phyloP scores from a whole-genome alignment of 1,140 invertebrate genomes.

The Chironomus tepperi region DNA sequence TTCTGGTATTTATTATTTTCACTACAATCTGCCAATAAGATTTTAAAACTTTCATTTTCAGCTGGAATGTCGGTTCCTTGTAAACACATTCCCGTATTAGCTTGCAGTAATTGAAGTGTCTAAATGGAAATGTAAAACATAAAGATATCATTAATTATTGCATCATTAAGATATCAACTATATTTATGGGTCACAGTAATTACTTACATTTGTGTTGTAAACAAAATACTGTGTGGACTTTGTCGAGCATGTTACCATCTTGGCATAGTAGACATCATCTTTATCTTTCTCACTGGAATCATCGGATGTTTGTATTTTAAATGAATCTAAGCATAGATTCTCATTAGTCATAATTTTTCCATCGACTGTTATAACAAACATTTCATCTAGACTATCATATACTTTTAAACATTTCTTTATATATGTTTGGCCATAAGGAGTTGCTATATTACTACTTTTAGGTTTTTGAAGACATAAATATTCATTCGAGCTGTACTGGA shows the following conservation, averaged over 20 bases:
- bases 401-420: constrained; percentile 45
- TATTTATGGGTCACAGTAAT: background rate
- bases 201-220: constrained; percentile 18
- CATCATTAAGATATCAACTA: no score
- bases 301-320: background rate
- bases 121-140: background rate
- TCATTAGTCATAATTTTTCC: constrained; percentile 44
- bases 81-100: constrained; percentile 3
- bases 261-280: background rate
- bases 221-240: constrained; percentile 5
- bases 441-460: constrained; percentile 28
- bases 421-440: constrained; percentile 44
- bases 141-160: no score
- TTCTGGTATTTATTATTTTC: constrained; percentile 17
- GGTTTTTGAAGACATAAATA: constrained; percentile 24
- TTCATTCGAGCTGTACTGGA: constrained; percentile 29
- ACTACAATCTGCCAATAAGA: background rate
- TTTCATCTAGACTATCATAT: constrained; percentile 50
- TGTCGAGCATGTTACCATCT: constrained; percentile 13
- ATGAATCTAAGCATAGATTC: constrained; percentile 36
- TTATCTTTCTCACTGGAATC: background rate
- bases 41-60: constrained; percentile 19
- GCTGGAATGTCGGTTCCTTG: background rate
- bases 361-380: constrained; percentile 62
- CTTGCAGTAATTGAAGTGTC: constrained; percentile 6